Conservation (phyloP, 2,113 vertebrate species). For the Zapornia atra region DNA sequence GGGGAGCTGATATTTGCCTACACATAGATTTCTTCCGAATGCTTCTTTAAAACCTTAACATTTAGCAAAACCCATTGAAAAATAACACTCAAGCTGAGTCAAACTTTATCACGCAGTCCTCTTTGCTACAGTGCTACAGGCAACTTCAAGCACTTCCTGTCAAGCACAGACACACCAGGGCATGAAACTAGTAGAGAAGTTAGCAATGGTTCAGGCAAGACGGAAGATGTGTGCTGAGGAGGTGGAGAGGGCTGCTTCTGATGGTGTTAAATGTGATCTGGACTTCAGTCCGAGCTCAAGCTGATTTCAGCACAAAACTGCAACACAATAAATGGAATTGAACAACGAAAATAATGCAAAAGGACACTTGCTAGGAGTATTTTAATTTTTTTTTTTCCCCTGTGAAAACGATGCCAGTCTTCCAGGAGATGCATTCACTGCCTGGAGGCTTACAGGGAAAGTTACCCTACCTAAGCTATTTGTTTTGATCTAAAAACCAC, state of each 20-base stretch:
- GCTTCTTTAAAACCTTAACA: not conserved
- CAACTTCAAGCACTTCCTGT: not conserved
- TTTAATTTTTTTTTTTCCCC: too few relatives aligned
- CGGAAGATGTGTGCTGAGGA: accelerated
- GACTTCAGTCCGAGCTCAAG: not conserved
- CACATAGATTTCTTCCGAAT: not conserved
- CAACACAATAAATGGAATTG: not conserved
- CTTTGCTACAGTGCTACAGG: accelerated
- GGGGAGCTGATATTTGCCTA: not conserved
- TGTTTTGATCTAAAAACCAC: not conserved
- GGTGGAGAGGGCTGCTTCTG: not conserved
- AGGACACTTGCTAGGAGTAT: not conserved
- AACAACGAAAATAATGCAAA: not conserved
- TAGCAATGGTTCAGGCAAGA: not conserved
- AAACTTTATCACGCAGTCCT: not conserved
- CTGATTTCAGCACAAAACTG: not conserved
- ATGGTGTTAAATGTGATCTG: accelerated
- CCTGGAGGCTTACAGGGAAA: not conserved
- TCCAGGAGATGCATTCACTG: not conserved
- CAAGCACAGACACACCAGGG: not conserved
- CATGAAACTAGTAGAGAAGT: not conserved
- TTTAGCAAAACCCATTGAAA: not conserved
- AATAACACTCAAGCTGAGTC: not conserved
- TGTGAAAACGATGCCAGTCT: not conserved
- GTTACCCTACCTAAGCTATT: not conserved